These are phyloP conservation scores for Salticus scenicus DNA, from an alignment of 2,888 invertebrate species.

Conservation along the genomic window DNA sequence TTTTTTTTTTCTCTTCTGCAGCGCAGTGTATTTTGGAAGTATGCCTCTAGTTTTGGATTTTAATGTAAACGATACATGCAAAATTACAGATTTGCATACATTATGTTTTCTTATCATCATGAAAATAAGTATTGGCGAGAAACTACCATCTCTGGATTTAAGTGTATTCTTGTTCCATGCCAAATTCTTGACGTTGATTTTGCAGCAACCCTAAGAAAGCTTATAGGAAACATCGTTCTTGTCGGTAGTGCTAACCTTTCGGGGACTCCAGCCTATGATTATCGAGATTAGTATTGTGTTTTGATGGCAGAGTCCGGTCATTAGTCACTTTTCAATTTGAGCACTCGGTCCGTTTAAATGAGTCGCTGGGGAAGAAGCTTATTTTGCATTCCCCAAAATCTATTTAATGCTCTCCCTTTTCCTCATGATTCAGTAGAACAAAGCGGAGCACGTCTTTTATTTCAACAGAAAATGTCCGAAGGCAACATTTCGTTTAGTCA, in stretches of 20 bases:
- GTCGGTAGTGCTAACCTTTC: slow-evolving; percentile 52
- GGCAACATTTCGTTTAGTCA: not conserved
- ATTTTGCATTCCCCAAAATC: slow-evolving; percentile 42
- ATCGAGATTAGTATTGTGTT: slow-evolving; percentile 68
- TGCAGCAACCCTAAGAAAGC: slow-evolving; percentile 31
- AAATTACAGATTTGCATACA: no score
- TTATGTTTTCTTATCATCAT: no score
- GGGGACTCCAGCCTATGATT: slow-evolving; percentile 59
- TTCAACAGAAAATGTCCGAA: not conserved
- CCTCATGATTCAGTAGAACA: not conserved
- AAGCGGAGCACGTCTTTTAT: slow-evolving; percentile 10
- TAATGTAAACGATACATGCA: no score
- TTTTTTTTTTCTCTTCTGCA: no score
- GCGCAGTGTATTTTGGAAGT: no score
- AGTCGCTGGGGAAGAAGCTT: slow-evolving; percentile 35
- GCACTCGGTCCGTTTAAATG: slow-evolving; percentile 33
- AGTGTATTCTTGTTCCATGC: no score
- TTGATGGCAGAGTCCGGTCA: slow-evolving; percentile 49
- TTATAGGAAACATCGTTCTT: slow-evolving; percentile 61
- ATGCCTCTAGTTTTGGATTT: no score
- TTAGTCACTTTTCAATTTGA: slow-evolving; percentile 68
- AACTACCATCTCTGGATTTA: not conserved
- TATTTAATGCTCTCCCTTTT: slow-evolving; percentile 9
- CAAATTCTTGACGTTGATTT: not conserved
- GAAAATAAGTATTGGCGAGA: slow-evolving; percentile 5